These are phyloP conservation scores for Chrysomela aeneicollis DNA, from an alignment of 2,888 invertebrate species.

Conservation along the genomic window DNA sequence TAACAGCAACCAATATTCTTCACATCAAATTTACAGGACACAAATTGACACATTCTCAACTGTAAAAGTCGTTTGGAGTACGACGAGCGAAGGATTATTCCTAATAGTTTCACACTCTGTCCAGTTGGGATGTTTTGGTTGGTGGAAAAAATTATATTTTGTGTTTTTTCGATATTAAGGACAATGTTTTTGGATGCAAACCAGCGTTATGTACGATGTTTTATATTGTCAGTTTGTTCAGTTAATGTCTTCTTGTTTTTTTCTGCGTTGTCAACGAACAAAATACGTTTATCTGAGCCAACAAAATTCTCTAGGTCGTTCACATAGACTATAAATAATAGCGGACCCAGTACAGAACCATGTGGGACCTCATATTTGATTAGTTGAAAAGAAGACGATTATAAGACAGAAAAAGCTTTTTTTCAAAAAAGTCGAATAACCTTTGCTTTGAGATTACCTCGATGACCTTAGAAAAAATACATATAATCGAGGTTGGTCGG, in stretches of 20 bases:
- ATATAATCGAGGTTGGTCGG: slow-evolving; percentile 5
- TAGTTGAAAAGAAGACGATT: neutral
- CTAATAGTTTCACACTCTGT: neutral
- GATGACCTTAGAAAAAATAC: neutral
- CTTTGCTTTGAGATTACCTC: neutral
- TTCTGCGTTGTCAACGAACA: neutral
- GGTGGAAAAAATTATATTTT: slow-evolving; percentile 10
- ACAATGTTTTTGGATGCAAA: slow-evolving; percentile 4
- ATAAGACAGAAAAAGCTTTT: neutral
- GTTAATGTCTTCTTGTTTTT: neutral
- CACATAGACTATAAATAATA: too few species aligned
- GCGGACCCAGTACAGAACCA: too few species aligned
- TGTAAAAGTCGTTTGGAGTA: too few species aligned
- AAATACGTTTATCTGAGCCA: neutral
- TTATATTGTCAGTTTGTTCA: slow-evolving; percentile 7
- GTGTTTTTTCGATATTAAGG: slow-evolving; percentile 8
- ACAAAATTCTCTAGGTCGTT: neutral
- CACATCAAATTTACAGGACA: too few species aligned
- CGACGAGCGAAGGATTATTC: slow-evolving; percentile 1
- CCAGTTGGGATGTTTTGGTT: neutral
- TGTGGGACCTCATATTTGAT: neutral
- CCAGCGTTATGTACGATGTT: neutral
- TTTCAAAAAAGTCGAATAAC: neutral
- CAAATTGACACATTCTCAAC: too few species aligned
- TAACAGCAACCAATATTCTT: too few species aligned